Conservation (phyloP, 2,797 vertebrate species). For the Enteromius afrohamiltoni region DNA sequence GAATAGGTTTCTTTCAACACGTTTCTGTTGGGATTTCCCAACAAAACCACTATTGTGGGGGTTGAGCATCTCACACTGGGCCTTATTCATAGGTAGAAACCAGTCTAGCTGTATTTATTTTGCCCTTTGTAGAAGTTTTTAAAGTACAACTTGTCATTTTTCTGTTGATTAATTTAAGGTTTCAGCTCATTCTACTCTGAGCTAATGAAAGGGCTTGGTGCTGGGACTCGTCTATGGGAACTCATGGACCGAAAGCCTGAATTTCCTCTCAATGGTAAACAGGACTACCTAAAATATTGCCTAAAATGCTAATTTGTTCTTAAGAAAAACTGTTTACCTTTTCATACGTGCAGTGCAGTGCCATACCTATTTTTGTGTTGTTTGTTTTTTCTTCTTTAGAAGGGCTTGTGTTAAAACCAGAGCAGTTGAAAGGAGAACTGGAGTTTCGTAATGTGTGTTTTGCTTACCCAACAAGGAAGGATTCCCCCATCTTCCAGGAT, state of each 20-base stretch:
- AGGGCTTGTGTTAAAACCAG: slow-evolving; percentile 78
- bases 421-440: slow-evolving; percentile 85
- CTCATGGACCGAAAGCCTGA: slow-evolving; percentile 89
- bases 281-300: background rate
- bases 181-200: slow-evolving; percentile 97
- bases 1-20: slow-evolving; percentile 22
- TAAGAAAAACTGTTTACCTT: background rate
- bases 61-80: background rate
- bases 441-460: slow-evolving; percentile 88
- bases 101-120: background rate
- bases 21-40: slow-evolving; percentile 15
- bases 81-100: slow-evolving; percentile 9
- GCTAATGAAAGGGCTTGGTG: slow-evolving; percentile 97
- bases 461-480: slow-evolving; percentile 89
- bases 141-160: slow-evolving; percentile 1
- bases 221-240: slow-evolving; percentile 92
- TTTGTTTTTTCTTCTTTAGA: slow-evolving; percentile 74
- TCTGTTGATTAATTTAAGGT: slow-evolving; percentile 73
- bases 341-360: background rate
- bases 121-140: background rate
- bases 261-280: slow-evolving; percentile 87
- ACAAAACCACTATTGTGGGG: slow-evolving; percentile 22
- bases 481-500: slow-evolving; percentile 84
- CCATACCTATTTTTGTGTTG: background rate
- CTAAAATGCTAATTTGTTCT: background rate